These are phyloP conservation scores for Calliopsis andreniformis DNA, from an alignment of 1,140 invertebrate genomes.

Conservation along the genomic window DNA sequence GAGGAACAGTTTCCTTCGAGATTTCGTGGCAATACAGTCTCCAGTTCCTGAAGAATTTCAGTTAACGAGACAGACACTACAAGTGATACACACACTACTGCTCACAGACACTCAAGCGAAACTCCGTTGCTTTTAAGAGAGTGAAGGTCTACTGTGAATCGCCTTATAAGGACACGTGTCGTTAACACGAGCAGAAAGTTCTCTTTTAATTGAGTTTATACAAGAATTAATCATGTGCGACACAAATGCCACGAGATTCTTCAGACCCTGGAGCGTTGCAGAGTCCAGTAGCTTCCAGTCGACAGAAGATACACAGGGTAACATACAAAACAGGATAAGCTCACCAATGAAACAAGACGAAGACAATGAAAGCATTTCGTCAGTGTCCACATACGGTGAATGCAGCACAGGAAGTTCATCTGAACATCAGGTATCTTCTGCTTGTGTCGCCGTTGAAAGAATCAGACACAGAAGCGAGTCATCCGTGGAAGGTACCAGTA, in stretches of 20 bases:
- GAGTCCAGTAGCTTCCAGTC: slow-evolving; percentile 1
- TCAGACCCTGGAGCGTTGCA: slow-evolving; percentile 68
- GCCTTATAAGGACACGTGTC: no score
- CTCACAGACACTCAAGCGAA: no score
- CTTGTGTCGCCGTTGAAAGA: no score
- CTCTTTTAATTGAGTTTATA: no score
- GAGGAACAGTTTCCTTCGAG: neutral
- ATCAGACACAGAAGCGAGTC: slow-evolving; percentile 3
- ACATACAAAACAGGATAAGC: neutral
- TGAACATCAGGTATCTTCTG: neutral
- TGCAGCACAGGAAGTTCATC: slow-evolving; percentile 21
- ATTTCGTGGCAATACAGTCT: neutral
- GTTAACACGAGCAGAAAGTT: no score
- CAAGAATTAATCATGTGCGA: slow-evolving; percentile 50
- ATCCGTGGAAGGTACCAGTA: neutral
- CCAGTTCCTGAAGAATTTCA: neutral
- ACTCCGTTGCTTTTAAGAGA: no score
- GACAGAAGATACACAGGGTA: no score
- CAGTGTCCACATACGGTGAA: neutral
- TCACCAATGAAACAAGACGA: slow-evolving; percentile 30
- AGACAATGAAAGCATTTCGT: slow-evolving; percentile 42
- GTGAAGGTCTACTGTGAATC: no score
- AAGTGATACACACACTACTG: neutral
- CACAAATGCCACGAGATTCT: slow-evolving; percentile 48
- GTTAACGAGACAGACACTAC: neutral